Evolutionary conservation across 30 jellyfish, hydroid and myxozoan genomes (phyloP), one percentile per base, ranked within the genome.

Genomic region (Pseudorhiza aurosa): DNA sequence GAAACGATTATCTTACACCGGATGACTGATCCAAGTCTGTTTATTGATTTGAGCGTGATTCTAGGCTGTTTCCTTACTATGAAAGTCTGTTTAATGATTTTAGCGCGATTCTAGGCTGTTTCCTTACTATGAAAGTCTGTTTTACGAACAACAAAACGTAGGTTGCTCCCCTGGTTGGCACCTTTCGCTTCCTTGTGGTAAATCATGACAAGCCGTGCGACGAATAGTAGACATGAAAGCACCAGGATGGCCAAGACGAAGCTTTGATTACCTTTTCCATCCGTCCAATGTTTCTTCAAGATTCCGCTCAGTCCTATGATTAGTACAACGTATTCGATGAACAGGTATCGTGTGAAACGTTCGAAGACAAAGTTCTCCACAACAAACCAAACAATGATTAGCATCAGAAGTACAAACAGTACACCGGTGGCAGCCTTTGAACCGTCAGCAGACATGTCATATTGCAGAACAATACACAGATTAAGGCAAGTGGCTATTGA

Each of bases 321-420:
- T 4, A 81, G 51, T 35, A 81, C 92, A 26, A 81, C 53, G 51
- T 81, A 81, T 31, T 81, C 85, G 31, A 67, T 73, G 62, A 81
- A 81, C 31, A 81, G 68, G 65, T 18, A 81, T 51, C 92, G 39
- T 17, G 92, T 81, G 79, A 64, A 81, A 30, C 46, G 63, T 49
- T 81, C 92, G 69, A 81, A 67, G 46, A 68, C n/a, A 18, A 40
- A 33, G 83, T 81, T 81, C 62, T 81, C 85, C 45, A 88, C 4
- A 2, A 43, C 51, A 62, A 88, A 88, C 97, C 97, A 88, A 18
- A 50, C 45, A 30, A 58, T 50, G 21, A 77, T 90, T 44, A 74
- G 30, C 7, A 65, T 47, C 12, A 73, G 68, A 31, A 88, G 77
- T 9, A 88, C 59, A 17, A 85, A 56, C 8, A 88, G 58, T 42